phyloP scores from a whole-genome alignment of 2,888 invertebrate species.

The Polia nebulosa region DNA sequence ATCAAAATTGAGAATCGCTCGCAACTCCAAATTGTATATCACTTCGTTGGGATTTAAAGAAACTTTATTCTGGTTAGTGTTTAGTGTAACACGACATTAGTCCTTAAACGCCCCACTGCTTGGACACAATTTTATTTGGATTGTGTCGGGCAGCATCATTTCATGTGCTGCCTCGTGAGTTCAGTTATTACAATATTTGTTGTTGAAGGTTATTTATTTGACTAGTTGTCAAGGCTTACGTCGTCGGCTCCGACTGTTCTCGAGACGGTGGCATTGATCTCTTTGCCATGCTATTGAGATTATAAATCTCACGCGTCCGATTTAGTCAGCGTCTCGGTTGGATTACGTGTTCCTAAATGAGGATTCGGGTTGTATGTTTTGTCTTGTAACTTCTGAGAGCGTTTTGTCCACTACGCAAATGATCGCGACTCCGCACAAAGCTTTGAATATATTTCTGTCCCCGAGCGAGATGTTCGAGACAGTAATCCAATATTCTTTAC shows the following conservation, averaged over 20 bases:
- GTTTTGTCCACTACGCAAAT: conserved; percentile 34
- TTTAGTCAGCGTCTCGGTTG: conserved; percentile 65
- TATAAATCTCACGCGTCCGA: conserved; percentile 75
- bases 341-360: conserved; percentile 58
- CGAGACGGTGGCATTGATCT: conserved; percentile 80
- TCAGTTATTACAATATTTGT: conserved; percentile 89
- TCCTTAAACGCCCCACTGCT: conserved; percentile 72
- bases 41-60: conserved; percentile 81
- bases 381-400: conserved; percentile 50
- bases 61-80: conserved; percentile 76
- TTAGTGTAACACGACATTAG: conserved; percentile 73
- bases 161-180: conserved; percentile 70
- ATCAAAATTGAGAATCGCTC: conserved; percentile 73
- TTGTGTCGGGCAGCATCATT: conserved; percentile 66
- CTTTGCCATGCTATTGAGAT: conserved; percentile 72
- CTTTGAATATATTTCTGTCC: conserved; percentile 34
- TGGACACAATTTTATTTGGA: conserved; percentile 78
- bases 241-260: conserved; percentile 76
- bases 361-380: conserved; percentile 56
- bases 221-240: conserved; percentile 80
- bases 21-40: conserved; percentile 75
- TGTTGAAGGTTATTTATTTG: conserved; percentile 87
- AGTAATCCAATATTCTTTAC: conserved; percentile 54
- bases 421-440: conserved; percentile 42
- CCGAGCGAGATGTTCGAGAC: conserved; percentile 11